These are phyloP conservation scores for Toxotes chatareus DNA, from an alignment of 2,113 vertebrate species.

Conservation along the genomic window DNA sequence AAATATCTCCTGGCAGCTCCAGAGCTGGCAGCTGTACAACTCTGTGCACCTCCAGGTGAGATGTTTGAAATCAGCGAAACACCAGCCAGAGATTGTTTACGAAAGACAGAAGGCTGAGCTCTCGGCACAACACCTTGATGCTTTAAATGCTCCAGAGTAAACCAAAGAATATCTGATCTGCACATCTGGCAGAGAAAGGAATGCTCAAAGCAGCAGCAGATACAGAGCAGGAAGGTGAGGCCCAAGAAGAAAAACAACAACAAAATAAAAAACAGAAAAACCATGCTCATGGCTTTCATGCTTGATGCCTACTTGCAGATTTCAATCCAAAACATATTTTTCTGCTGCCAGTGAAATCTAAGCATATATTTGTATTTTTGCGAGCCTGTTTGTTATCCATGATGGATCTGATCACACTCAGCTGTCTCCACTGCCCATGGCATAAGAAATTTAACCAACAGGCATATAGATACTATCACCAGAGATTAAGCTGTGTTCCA, in stretches of 20 bases:
- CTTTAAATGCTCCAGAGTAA: constrained; percentile 63
- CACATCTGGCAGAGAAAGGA: constrained; percentile 58
- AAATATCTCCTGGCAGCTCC: constrained; percentile 25
- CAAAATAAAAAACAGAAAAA: constrained; percentile 23
- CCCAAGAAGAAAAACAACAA: constrained; percentile 29
- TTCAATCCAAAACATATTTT: constrained; percentile 41
- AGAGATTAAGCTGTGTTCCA: constrained; percentile 4
- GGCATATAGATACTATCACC: constrained; percentile 12
- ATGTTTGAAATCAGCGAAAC: constrained; percentile 43
- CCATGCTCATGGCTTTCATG: constrained; percentile 41
- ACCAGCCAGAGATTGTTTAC: constrained; percentile 54
- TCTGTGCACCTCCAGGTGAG: constrained; percentile 34
- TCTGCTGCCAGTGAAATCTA: constrained; percentile 27
- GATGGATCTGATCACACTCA: constrained; percentile 6
- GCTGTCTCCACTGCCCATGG: background rate
- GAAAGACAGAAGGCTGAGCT: constrained; percentile 41
- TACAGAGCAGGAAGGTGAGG: constrained; percentile 57
- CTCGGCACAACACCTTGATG: constrained; percentile 43
- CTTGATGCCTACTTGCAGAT: constrained; percentile 46
- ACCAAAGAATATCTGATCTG: constrained; percentile 31
- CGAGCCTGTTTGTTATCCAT: constrained; percentile 4
- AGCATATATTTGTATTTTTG: constrained; percentile 39
- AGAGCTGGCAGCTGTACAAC: constrained; percentile 25
- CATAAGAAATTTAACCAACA: constrained; percentile 20
- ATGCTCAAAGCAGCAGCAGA: constrained; percentile 53